Base-by-base conservation (phyloP, 2,888 invertebrate species). In the Meiosimyza decipiens region DNA sequence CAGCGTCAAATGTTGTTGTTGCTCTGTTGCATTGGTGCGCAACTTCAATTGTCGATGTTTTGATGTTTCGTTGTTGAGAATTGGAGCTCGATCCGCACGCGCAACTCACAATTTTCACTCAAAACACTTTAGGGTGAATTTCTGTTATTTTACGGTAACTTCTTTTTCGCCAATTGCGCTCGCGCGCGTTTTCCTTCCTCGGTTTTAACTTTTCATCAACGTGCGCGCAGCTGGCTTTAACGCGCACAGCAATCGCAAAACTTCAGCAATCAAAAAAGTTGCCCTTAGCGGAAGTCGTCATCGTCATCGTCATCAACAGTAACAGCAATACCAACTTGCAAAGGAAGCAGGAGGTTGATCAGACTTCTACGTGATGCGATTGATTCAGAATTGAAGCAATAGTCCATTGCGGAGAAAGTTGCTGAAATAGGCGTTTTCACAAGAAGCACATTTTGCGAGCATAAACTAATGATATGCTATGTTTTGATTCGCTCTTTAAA, bases 11-110 rank as follows among this genome's bases (percentile, higher is more conserved):
- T n/a, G 47, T 49, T 28, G 33, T 15, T 18, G 51, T 18, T n/a
- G 18, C 50, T 28, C 28, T 12, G 47, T 15, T 65, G 28, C 51
- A 16, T 4, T 52, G 62, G 18, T 6, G 52, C 52, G 52, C 52
- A 51, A 28, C n/a, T 40, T 18, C 62, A 68, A 59, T 60, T 60
- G 59, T 59, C 69, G 69, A 70, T 50, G 51, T n/a, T 40, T 40
- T 40, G 60, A 18, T 60, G 60, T 57, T 40, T 40, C 9, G 40
- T 9, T 40, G 6, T 54, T 69, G 47, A 50, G 33, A 72, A 64
- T 72, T 68, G 55, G 69, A 68, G 72, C 72, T 68, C 64, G 52
- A 57, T 54, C 67, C 65, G 75, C 73, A 73, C 75, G 73, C 73
- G 73, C 73, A 73, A 57, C 72, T 67, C 71, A 71, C 65, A 60